Percentiles rank a stretch among this genome's conserved stretches.
These are phyloP conservation scores for Chorisops tibialis DNA, from an alignment of 2,888 invertebrate species.

Conservation along the genomic window DNA sequence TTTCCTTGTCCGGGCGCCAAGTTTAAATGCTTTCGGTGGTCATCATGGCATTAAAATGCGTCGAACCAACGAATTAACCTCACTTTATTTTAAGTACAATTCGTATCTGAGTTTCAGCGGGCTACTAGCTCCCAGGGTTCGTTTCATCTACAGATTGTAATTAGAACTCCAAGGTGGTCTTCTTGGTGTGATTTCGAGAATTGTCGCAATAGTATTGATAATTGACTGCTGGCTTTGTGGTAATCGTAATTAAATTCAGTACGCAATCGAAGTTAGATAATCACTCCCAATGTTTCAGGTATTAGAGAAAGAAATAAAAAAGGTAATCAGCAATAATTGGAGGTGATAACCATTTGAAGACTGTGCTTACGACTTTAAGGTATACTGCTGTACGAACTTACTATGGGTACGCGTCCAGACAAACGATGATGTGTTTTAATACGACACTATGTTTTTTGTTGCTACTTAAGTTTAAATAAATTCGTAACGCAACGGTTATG, in stretches of 20 bases:
- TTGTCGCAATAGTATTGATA: too few species aligned
- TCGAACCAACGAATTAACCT: neutral
- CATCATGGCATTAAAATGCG: neutral
- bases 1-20: neutral
- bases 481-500: too few species aligned
- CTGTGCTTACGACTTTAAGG: neutral
- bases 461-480: too few species aligned
- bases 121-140: neutral
- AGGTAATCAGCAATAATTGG: slow-evolving; percentile 1
- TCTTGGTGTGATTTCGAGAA: neutral
- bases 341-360: slow-evolving; percentile 11
- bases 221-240: too few species aligned
- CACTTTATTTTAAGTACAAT: neutral
- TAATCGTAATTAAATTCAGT: too few species aligned
- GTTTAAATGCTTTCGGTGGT: neutral
- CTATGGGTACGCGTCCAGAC: too few species aligned
- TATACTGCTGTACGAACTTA: too few species aligned
- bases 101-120: neutral
- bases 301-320: slow-evolving; percentile 1
- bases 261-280: too few species aligned
- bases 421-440: too few species aligned
- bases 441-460: too few species aligned
- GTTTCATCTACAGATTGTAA: neutral
- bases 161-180: slow-evolving; percentile 15
- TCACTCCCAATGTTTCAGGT: too few species aligned